phyloP scores from a whole-genome alignment of 2,888 invertebrate genomes.

The Chrysolina haemoptera region DNA sequence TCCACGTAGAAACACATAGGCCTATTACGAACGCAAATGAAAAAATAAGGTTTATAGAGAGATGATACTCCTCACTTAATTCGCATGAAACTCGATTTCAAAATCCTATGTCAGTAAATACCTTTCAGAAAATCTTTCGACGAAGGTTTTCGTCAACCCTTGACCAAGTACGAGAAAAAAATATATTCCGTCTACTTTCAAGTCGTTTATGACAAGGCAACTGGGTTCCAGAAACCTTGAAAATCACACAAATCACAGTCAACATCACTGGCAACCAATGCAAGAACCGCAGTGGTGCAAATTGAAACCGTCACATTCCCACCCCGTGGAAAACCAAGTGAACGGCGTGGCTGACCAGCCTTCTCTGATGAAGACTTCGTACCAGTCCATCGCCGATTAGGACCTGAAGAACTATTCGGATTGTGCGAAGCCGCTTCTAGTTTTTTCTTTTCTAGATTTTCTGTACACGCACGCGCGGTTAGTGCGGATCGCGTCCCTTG shows the following conservation, averaged over 20 bases:
- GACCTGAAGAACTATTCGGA: conserved; percentile 60
- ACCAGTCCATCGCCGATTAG: conserved; percentile 63
- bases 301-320: conserved; percentile 58
- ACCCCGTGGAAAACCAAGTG: conserved; percentile 61
- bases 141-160: conserved; percentile 18
- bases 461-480: conserved; percentile 53
- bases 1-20: too few relatives aligned
- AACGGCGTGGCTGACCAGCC: conserved; percentile 59
- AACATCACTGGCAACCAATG: conserved; percentile 45
- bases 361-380: conserved; percentile 57
- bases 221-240: conserved; percentile 33
- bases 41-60: too few relatives aligned
- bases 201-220: conserved; percentile 13
- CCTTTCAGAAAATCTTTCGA: not conserved
- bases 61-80: too few relatives aligned
- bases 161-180: conserved; percentile 30
- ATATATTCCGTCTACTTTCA: conserved; percentile 23
- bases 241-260: conserved; percentile 47
- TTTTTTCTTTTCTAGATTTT: conserved; percentile 26
- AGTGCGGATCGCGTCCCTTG: conserved; percentile 33
- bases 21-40: too few relatives aligned
- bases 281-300: conserved; percentile 51
- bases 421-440: conserved; percentile 45
- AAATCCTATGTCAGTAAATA: not conserved
- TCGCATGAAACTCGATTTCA: too few relatives aligned